Evolutionary conservation across 2,113 vertebrate genomes (phyloP).

Genomic region (Ctenomys sociabilis): DNA sequence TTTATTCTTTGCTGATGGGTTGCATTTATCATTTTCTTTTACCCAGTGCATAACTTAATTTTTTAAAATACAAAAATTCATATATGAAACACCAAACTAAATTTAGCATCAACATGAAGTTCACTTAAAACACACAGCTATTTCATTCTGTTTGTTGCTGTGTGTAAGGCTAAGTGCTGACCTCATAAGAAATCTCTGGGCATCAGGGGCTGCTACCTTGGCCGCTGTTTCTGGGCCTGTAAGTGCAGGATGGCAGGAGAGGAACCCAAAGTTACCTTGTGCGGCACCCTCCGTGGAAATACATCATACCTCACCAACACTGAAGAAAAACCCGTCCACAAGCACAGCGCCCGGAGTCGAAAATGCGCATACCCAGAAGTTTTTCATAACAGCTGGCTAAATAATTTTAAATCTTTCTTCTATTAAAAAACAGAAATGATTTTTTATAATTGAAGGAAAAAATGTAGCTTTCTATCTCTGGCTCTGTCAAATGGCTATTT

Average conservation of each 20-base stretch:
- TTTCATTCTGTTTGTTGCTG: background rate
- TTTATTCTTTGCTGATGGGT: background rate
- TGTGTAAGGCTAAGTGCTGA: background rate
- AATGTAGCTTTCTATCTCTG: background rate
- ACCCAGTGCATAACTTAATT: background rate
- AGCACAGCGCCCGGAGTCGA: background rate
- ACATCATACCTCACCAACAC: background rate
- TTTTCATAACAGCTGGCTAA: background rate
- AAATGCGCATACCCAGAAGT: background rate
- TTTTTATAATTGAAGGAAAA: background rate
- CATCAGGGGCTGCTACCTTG: background rate
- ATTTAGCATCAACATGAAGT: background rate
- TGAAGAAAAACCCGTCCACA: background rate
- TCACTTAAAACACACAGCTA: background rate
- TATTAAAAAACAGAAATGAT: background rate
- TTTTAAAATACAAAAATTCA: background rate
- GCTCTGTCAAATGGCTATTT: background rate
- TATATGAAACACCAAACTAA: background rate
- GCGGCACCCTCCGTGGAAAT: background rate
- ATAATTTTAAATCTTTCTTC: background rate
- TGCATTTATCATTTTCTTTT: slow-evolving; percentile 11
- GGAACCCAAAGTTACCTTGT: background rate
- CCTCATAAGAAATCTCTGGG: background rate
- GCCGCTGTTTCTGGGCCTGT: background rate
- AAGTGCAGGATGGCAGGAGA: background rate